These are phyloP conservation scores for Pinctada fucata DNA, from an alignment of 2,888 invertebrate species.

Conservation along the genomic window DNA sequence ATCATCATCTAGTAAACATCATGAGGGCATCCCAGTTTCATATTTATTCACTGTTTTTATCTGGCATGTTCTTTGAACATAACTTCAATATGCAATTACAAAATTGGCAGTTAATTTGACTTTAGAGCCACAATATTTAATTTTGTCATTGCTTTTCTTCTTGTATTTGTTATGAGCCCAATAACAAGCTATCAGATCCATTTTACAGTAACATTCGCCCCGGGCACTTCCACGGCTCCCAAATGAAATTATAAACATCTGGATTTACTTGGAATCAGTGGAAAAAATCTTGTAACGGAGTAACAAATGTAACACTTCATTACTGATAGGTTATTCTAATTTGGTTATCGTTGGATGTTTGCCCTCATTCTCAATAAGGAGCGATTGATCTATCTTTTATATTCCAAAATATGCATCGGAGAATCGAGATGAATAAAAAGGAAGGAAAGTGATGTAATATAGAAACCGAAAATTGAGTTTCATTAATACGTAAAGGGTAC, in stretches of 20 bases:
- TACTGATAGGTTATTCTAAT: not conserved
- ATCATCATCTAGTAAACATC: too few relatives aligned
- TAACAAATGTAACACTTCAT: not conserved
- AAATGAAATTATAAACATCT: slow-evolving; percentile 43
- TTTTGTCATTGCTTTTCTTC: slow-evolving; percentile 28
- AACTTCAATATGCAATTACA: slow-evolving; percentile 27
- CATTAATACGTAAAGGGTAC: too few relatives aligned
- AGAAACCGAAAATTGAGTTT: too few relatives aligned
- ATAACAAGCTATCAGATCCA: slow-evolving; percentile 36
- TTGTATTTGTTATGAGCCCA: slow-evolving; percentile 29
- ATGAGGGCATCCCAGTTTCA: too few relatives aligned
- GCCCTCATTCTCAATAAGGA: not conserved
- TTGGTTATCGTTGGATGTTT: not conserved
- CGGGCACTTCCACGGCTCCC: slow-evolving; percentile 45
- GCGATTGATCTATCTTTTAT: not conserved
- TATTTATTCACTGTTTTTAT: not conserved
- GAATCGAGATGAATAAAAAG: not conserved
- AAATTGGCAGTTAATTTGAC: slow-evolving; percentile 39
- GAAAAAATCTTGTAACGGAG: slow-evolving; percentile 1
- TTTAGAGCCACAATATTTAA: slow-evolving; percentile 34
- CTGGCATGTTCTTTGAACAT: slow-evolving; percentile 20
- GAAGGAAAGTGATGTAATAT: too few relatives aligned
- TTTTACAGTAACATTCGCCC: slow-evolving; percentile 26
- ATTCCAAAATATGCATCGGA: not conserved
- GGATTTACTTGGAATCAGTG: slow-evolving; percentile 35